A percentile compares a stretch with the other conserved stretches of the same genome.
Evolutionary conservation across 2,113 vertebrate genomes (phyloP).

Genomic region (Mormyrus lacerda): DNA sequence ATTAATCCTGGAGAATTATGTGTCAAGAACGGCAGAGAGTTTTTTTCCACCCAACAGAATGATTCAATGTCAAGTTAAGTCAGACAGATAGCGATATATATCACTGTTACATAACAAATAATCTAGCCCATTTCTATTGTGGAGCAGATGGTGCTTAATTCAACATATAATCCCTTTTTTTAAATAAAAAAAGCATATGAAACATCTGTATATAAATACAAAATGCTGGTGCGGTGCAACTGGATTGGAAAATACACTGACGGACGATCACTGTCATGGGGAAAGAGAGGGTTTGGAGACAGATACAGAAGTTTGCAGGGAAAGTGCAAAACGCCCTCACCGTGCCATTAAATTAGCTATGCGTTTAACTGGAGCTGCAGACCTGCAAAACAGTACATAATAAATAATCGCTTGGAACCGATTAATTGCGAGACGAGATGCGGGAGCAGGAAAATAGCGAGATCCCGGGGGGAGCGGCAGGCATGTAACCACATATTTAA

Average conservation of each 20-base stretch:
- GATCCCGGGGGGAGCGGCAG: background rate
- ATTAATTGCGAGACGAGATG: conserved; percentile 33
- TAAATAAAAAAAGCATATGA: background rate
- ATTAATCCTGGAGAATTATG: conserved; percentile 3
- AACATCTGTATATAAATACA: background rate
- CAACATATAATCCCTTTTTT: background rate
- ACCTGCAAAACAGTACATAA: conserved; percentile 46
- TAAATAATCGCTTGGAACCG: conserved; percentile 57
- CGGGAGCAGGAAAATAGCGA: conserved; percentile 6
- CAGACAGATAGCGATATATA: background rate
- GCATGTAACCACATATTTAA: background rate
- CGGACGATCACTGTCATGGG: background rate
- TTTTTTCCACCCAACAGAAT: background rate
- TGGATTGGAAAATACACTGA: background rate
- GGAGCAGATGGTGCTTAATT: background rate
- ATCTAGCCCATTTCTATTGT: background rate
- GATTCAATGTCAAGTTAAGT: conserved; percentile 4
- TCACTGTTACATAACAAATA: background rate
- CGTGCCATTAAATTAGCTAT: conserved; percentile 5
- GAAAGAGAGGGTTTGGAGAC: background rate
- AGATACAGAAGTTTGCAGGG: background rate
- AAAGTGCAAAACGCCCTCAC: background rate
- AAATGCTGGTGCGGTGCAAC: background rate
- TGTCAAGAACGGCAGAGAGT: background rate
- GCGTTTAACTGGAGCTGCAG: conserved; percentile 37